Base-by-base conservation (phyloP, 2,113 vertebrate genomes). In the Hippocampus zosterae region DNA sequence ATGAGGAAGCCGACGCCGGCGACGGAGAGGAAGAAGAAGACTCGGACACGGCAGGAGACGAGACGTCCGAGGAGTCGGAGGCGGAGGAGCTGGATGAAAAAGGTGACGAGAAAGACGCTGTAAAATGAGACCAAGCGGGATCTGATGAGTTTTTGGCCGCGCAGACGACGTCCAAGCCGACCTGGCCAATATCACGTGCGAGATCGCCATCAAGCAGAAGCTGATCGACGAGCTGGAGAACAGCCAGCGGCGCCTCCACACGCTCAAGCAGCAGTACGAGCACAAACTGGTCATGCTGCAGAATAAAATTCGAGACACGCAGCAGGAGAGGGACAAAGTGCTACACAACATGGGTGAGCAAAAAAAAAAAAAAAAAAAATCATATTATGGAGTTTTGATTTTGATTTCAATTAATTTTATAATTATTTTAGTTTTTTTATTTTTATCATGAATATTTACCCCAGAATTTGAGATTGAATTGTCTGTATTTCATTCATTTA, bases 131-230 rank as follows among this genome's bases (percentile, higher is more conserved):
- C 27, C 2, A 33, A 60, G 27, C 12, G 15, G 27, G 57, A 60
- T 33, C 2, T 16, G 12, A 60, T 6, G 5, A 29, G 29, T 7
- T 1, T 57, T 6, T 13, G 3, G 25, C 23, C 2, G 13, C 48
- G 4, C 75, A 98, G 97, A 95, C 57, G 94, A 94, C 78, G 95
- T 95, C 79, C 97, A 99, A 72, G 96, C 95, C 3, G 97, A 99
- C 86, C 85, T 99, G 88, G 97, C 97, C 81, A 98, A 97, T 83
- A 98, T 99, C 86, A 99, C 97, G 21, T 99, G 97, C 83, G 97
- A 99, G 93, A 99, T 99, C 85, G 97, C 96, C 74, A 99, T 99
- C 85, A 98, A 99, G 88, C 97, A 99, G 87, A 98, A 98, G 80
- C 92, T 99, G 76, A 98, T 99, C 55, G 97, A 99, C 73, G 97